phyloP scores from a whole-genome alignment of 1,140 invertebrate species.

The Drosophila nannoptera region DNA sequence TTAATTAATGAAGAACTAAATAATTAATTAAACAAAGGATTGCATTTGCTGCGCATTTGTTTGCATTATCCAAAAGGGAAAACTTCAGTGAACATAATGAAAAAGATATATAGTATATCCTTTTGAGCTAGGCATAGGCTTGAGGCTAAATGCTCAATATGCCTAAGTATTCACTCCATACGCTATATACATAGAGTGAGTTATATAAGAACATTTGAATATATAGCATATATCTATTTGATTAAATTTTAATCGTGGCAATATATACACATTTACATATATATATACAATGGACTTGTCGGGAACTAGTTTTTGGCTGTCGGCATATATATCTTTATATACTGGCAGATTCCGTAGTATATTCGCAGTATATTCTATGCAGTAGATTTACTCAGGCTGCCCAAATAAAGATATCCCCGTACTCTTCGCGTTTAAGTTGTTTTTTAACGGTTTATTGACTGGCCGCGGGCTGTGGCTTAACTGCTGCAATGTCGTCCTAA shows the following conservation, averaged over 20 bases:
- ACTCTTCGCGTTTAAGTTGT: constrained; percentile 37
- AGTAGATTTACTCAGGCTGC: constrained; percentile 12
- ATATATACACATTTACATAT: background rate
- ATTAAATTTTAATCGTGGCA: background rate
- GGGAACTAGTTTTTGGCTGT: background rate
- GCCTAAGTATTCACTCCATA: no score
- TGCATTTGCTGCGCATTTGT: no score
- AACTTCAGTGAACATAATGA: no score
- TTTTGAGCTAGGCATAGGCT: no score
- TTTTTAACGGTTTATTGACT: constrained; percentile 77
- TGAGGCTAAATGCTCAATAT: no score
- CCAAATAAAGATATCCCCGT: constrained; percentile 25
- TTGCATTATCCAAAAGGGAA: no score
- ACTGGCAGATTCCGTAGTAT: background rate
- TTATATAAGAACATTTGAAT: no score
- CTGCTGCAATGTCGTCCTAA: constrained; percentile 70
- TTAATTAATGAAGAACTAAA: no score
- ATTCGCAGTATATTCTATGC: background rate
- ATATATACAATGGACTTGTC: background rate
- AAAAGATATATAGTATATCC: no score
- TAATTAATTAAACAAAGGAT: no score
- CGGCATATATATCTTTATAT: background rate
- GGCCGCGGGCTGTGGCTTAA: constrained; percentile 70
- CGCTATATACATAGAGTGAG: no score
- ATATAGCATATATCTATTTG: background rate